Evolutionary conservation across 2,797 vertebrate species (phyloP), one percentile per base, ranked within the genome.

Genomic region (Fundulus diaphanus): DNA sequence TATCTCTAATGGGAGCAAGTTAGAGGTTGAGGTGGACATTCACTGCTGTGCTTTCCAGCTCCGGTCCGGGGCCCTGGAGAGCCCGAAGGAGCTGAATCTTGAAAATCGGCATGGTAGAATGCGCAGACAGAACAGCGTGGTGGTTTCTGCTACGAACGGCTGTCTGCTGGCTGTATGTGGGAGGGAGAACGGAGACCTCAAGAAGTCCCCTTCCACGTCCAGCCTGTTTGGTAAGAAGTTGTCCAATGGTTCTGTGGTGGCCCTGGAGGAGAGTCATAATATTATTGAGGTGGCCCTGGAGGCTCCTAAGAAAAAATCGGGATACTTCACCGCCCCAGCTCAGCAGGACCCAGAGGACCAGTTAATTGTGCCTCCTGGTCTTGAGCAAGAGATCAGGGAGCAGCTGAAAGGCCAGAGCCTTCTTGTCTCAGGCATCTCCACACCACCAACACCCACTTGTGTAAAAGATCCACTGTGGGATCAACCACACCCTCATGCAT

Each of bases 21-120:
- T 99, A 31, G 98, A 99, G 87, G 98, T 99, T 3, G 98, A 98
- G 85, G 98, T 98, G 16, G 98, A 99, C 85, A 98, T 99, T 85
- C 98, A 99, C 84, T 99, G 97, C 93, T 97, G 97, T 85, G 95
- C 95, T 92, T 98, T 97, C 79, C 96, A 96, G 63, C 93, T 95
- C 16, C 94, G 95, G 0, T 95, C 96, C 16, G 92, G 87, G 37
- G 89, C 93, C 56, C 81, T 82, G 0, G 92, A 94, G 44, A 90
- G 83, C 76, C 85, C 90, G 40, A 92, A 88, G 42, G 92, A 95
- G 72, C 73, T 71, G 5, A 86, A 91, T 24, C 76, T 82, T 15
- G 89, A 92, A 73, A 95, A 96, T 84, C 82, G 79, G 57, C 89
- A 87, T 20, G 90, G 93, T 4, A 91, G 96, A 87, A 94, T 96